phyloP scores from a whole-genome alignment of 2,113 vertebrate genomes.

The Solea senegalensis region DNA sequence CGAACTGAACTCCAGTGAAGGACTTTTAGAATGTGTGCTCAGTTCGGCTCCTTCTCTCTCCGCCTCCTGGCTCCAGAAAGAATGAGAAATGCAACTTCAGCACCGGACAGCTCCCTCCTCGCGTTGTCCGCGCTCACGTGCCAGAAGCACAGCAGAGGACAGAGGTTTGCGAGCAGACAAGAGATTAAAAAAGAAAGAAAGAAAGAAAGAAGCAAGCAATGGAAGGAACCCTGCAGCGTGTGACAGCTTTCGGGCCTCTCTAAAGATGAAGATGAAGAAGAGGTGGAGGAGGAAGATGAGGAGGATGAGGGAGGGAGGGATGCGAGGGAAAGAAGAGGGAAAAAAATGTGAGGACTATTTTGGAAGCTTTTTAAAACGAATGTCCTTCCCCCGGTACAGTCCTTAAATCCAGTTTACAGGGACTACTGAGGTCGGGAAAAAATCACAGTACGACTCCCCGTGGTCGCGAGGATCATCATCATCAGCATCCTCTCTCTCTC shows the following conservation, averaged over 20 bases:
- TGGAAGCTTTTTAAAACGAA: constrained; percentile 40
- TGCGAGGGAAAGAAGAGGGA: constrained; percentile 31
- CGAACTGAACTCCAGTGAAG: constrained; percentile 33
- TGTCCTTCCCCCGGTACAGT: constrained; percentile 38
- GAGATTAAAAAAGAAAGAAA: neutral
- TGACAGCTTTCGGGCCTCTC: constrained; percentile 30
- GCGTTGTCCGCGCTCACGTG: constrained; percentile 44
- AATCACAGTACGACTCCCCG: constrained; percentile 44
- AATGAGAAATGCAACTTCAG: constrained; percentile 82
- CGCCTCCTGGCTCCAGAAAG: constrained; percentile 18
- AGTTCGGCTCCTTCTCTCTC: constrained; percentile 2
- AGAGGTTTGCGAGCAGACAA: constrained; percentile 19
- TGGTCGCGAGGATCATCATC: constrained; percentile 34
- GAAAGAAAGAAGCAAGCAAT: constrained; percentile 6
- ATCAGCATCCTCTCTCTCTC: constrained; percentile 52
- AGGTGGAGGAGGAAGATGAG: constrained; percentile 28
- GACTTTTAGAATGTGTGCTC: neutral
- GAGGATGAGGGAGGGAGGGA: constrained; percentile 42
- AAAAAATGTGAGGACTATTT: constrained; percentile 16
- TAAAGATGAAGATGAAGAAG: constrained; percentile 38
- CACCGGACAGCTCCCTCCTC: constrained; percentile 85
- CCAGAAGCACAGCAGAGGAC: neutral
- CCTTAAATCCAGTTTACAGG: constrained; percentile 44
- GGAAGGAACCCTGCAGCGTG: constrained; percentile 50
- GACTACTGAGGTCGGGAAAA: constrained; percentile 5